phyloP scores from a whole-genome alignment of 2,113 vertebrate genomes.

The Cettia cetti region DNA sequence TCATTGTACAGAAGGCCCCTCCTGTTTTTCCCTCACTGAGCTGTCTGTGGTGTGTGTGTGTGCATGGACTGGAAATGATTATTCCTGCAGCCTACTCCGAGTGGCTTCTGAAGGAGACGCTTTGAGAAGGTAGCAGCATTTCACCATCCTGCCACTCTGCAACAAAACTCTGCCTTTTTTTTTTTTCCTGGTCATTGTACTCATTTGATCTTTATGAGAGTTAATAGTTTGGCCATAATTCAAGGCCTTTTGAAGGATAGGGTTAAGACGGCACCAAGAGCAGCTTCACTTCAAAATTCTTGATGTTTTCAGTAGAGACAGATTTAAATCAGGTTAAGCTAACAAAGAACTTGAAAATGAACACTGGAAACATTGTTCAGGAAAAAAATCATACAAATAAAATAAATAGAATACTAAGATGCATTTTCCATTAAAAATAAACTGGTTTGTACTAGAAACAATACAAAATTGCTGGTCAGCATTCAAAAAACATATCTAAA shows the following conservation, averaged over 20 bases:
- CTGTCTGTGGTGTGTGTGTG: no score
- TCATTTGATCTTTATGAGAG: background rate
- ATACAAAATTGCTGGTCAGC: background rate
- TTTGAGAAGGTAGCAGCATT: no score
- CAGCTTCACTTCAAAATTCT: background rate
- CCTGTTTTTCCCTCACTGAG: no score
- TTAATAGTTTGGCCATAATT: background rate
- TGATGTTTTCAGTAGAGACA: background rate
- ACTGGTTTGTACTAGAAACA: background rate
- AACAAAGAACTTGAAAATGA: background rate
- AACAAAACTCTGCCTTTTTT: background rate
- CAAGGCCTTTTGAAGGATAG: background rate
- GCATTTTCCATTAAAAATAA: background rate
- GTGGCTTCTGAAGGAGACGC: no score
- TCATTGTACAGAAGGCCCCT: no score
- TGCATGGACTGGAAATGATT: no score
- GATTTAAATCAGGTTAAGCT: background rate
- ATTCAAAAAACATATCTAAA: background rate
- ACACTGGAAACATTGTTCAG: background rate
- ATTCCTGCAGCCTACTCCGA: no score
- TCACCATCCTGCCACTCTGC: no score
- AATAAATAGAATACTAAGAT: background rate
- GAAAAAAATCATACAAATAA: background rate
- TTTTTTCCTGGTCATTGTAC: background rate
- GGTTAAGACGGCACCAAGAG: background rate